phyloP scores from a whole-genome alignment of 2,113 vertebrate genomes.

The Pteronura brasiliensis region DNA sequence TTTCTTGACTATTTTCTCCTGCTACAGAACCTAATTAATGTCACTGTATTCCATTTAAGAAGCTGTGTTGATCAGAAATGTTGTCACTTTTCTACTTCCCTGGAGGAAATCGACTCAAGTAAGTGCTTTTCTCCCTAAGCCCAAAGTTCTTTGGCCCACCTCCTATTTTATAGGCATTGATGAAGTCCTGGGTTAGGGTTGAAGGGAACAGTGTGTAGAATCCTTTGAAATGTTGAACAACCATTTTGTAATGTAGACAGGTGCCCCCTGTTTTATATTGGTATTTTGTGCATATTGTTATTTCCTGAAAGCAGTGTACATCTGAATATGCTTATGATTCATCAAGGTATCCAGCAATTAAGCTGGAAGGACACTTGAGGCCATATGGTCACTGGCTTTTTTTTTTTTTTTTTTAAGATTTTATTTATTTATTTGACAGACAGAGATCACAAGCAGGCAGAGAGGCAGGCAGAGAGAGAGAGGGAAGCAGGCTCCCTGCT shows the following conservation, averaged over 20 bases:
- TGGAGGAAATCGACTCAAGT: neutral
- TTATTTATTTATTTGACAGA: too few relatives aligned
- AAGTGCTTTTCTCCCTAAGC: neutral
- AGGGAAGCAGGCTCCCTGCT: too few relatives aligned
- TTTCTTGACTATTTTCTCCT: conserved; percentile 34
- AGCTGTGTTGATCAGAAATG: conserved; percentile 3
- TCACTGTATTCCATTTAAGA: neutral
- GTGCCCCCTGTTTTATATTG: neutral
- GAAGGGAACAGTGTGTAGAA: neutral
- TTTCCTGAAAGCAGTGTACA: neutral
- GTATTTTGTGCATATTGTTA: neutral
- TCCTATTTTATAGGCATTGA: neutral
- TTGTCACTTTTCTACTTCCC: neutral
- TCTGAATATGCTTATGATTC: neutral
- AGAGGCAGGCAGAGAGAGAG: too few relatives aligned
- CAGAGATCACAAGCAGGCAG: too few relatives aligned
- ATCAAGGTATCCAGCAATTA: neutral
- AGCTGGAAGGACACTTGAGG: neutral
- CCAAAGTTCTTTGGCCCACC: neutral
- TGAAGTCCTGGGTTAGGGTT: neutral
- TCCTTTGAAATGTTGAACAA: neutral
- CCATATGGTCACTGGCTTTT: neutral
- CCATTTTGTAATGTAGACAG: neutral
- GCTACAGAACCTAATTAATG: conserved; percentile 43
- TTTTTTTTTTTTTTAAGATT: neutral